These are phyloP conservation scores for Phaonia tiefii DNA, from an alignment of 2,888 invertebrate genomes.

Conservation along the genomic window DNA sequence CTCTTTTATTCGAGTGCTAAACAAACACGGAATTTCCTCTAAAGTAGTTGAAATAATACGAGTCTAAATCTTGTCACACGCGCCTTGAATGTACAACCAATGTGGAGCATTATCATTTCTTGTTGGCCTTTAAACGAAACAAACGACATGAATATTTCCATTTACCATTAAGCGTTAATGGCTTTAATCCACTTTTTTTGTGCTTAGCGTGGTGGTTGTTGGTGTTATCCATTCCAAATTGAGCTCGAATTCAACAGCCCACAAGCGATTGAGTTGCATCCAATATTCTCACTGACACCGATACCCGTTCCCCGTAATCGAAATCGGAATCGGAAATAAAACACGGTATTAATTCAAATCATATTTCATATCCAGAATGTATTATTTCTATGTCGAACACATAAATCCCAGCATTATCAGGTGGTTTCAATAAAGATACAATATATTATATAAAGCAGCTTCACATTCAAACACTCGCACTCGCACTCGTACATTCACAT, in stretches of 20 bases:
- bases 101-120: constrained; percentile 1
- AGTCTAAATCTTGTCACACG: neutral
- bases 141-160: neutral
- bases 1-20: constrained; percentile 19
- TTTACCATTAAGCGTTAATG: constrained; percentile 14
- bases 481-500: neutral
- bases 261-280: neutral
- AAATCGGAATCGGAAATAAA: no score
- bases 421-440: no score
- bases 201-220: constrained; percentile 3
- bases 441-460: no score
- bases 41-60: neutral
- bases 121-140: neutral
- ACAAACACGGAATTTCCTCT: constrained; percentile 30
- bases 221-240: neutral
- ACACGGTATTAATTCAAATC: neutral
- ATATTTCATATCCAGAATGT: neutral
- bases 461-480: no score
- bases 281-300: constrained; percentile 10
- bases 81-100: neutral
- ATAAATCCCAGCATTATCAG: no score
- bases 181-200: constrained; percentile 13
- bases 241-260: neutral
- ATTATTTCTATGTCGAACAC: constrained; percentile 8
- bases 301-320: no score